Evolutionary conservation across 2,888 invertebrate genomes (phyloP).

Genomic region (Dolichomitus sp.): DNA sequence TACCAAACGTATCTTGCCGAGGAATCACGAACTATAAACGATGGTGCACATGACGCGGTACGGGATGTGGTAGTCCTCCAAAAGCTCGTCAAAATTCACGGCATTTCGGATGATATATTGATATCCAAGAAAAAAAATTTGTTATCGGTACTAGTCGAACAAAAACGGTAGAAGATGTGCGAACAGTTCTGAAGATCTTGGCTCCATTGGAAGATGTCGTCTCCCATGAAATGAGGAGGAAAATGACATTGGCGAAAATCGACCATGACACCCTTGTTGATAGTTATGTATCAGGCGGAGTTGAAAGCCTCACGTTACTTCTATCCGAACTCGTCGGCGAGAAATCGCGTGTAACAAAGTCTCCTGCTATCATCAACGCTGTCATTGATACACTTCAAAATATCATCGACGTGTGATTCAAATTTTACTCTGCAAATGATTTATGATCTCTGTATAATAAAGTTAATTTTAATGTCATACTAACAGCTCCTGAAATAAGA

Average conservation of each 20-base stretch:
- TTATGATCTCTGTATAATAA: too few species aligned
- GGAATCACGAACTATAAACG: not conserved
- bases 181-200: not conserved
- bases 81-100: not conserved
- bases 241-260: conserved; percentile 6
- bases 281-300: not conserved
- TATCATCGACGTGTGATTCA: too few species aligned
- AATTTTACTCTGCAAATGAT: too few species aligned
- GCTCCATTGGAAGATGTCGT: conserved; percentile 5
- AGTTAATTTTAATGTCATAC: too few species aligned
- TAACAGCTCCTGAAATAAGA: too few species aligned
- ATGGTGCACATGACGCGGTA: conserved; percentile 16
- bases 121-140: not conserved
- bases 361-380: too few species aligned
- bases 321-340: conserved; percentile 22
- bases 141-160: not conserved
- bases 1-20: conserved; percentile 9
- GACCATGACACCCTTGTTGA: not conserved
- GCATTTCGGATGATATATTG: not conserved
- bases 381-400: too few species aligned
- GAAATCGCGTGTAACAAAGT: conserved; percentile 30
- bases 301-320: not conserved
- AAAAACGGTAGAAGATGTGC: not conserved
- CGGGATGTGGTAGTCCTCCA: conserved; percentile 15
- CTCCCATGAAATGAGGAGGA: conserved; percentile 2